Conservation (phyloP, 2,797 vertebrate species). For the Silurus aristotelis region DNA sequence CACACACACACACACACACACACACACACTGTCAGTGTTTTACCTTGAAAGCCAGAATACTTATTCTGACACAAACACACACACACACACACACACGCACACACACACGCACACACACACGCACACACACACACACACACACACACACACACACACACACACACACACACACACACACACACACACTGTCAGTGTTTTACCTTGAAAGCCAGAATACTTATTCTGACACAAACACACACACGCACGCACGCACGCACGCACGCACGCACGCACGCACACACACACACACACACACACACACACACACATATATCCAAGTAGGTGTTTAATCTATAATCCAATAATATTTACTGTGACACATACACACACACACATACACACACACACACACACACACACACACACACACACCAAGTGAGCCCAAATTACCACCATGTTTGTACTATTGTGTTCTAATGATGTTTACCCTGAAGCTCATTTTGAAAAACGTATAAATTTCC, state of each 20-base stretch:
- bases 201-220: not conserved
- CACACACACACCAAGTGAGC: not conserved
- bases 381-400: no score
- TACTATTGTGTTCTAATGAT: not conserved
- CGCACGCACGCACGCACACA: no score
- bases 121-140: not conserved
- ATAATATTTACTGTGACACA: no score
- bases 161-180: not conserved
- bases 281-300: not conserved
- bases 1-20: not conserved
- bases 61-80: not conserved
- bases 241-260: not conserved
- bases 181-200: no score
- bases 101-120: not conserved
- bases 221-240: not conserved
- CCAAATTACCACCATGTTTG: not conserved
- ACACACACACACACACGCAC: not conserved
- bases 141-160: no score
- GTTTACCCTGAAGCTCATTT: not conserved
- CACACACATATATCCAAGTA: no score
- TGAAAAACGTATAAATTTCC: not conserved
- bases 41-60: not conserved
- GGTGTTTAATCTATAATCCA: no score
- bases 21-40: not conserved
- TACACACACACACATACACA: no score